Conservation (phyloP, 2,797 vertebrate species). For the Eulemur mongoz region DNA sequence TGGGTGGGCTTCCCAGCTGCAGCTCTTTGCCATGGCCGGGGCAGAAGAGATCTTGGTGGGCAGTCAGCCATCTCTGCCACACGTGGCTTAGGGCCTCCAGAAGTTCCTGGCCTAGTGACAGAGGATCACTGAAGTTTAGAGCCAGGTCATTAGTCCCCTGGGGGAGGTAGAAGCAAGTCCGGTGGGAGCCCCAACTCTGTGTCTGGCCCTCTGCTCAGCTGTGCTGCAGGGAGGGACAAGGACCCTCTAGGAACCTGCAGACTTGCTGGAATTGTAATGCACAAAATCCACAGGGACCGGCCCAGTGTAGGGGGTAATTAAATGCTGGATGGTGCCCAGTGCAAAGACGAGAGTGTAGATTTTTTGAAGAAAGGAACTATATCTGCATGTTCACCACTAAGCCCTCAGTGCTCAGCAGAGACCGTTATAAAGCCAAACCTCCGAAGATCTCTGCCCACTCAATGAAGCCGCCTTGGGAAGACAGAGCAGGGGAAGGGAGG, state of each 20-base stretch:
- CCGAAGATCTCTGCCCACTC: neutral
- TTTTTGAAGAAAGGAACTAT: neutral
- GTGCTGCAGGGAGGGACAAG: neutral
- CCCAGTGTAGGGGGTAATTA: neutral
- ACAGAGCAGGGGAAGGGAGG: rapidly evolving
- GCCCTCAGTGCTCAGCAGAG: neutral
- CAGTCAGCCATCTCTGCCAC: neutral
- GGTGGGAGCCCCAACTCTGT: neutral
- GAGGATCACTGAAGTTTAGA: neutral
- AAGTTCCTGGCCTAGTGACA: neutral
- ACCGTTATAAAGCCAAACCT: neutral
- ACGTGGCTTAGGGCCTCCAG: neutral
- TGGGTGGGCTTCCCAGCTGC: neutral
- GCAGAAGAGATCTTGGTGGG: neutral
- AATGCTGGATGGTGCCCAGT: neutral
- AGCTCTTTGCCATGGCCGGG: neutral
- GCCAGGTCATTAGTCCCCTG: neutral
- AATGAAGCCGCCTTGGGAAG: neutral
- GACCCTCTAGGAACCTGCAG: neutral
- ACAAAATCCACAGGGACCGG: neutral
- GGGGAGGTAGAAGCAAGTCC: neutral
- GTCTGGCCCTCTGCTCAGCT: neutral
- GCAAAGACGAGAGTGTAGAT: neutral
- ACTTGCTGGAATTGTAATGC: neutral
- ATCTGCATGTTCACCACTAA: neutral